phyloP scores from a whole-genome alignment of 2,113 vertebrate species.

The Cairina moschata region DNA sequence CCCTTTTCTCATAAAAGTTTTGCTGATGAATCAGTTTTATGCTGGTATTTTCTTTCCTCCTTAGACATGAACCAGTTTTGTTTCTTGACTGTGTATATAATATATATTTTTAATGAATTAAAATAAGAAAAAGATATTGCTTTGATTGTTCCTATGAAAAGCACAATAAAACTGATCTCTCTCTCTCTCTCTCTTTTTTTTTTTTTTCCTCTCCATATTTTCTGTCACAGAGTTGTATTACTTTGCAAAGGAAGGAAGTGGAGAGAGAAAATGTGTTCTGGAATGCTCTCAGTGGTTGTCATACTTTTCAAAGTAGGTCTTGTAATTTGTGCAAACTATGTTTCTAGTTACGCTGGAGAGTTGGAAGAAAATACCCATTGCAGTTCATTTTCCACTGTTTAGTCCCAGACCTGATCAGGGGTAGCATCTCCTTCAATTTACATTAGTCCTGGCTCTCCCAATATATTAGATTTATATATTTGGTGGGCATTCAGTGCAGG shows the following conservation, averaged over 20 bases:
- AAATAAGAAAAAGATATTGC: not conserved
- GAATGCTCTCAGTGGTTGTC: not conserved
- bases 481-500: not conserved
- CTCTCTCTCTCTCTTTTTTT: not conserved
- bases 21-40: slow-evolving; percentile 30
- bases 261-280: not conserved
- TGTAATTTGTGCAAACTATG: not conserved
- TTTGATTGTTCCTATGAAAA: not conserved
- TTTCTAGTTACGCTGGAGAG: not conserved
- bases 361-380: not conserved
- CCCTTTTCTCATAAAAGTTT: slow-evolving; percentile 36
- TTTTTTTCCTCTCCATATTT: not conserved
- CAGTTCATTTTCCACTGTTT: not conserved
- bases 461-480: not conserved
- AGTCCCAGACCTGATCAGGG: not conserved
- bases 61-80: not conserved
- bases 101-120: not conserved
- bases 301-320: not conserved
- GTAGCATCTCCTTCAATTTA: not conserved
- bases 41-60: not conserved
- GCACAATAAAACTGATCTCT: not conserved
- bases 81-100: not conserved
- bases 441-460: not conserved
- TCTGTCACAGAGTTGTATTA: not conserved
- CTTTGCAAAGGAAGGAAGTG: not conserved